A percentile compares a stretch with the other conserved stretches of the same genome.
phyloP scores from a whole-genome alignment of 2,113 vertebrate genomes.

The Gambusia affinis region DNA sequence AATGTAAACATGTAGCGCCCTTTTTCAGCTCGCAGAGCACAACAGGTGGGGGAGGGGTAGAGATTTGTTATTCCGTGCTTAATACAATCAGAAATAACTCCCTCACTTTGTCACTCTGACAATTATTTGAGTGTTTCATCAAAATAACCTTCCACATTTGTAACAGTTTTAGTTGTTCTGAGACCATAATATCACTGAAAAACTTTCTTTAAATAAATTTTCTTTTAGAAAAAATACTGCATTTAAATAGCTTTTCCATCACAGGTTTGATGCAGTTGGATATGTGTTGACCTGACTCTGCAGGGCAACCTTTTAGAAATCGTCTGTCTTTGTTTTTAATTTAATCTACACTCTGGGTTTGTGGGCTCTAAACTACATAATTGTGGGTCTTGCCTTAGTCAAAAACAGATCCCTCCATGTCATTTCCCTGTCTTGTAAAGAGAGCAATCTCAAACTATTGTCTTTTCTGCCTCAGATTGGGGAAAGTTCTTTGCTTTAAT shows the following conservation, averaged over 20 bases:
- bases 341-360: not conserved
- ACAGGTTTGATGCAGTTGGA: not conserved
- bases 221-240: too few species aligned
- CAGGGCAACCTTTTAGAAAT: not conserved
- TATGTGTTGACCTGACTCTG: too few species aligned
- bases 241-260: too few species aligned
- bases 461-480: not conserved
- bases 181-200: not conserved
- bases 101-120: too few species aligned
- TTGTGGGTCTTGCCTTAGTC: not conserved
- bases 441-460: not conserved
- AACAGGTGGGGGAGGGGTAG: not conserved
- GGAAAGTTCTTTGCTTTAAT: too few species aligned
- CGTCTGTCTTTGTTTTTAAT: not conserved
- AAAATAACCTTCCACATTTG: not conserved
- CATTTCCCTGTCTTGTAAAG: not conserved
- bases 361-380: not conserved
- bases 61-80: not conserved
- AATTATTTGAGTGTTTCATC: not conserved
- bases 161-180: not conserved
- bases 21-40: not conserved
- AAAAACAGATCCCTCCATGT: not conserved
- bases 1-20: not conserved
- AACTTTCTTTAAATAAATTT: not conserved
- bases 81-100: not conserved